phyloP scores from a whole-genome alignment of 2,888 invertebrate genomes.

The Athetis lepigone region DNA sequence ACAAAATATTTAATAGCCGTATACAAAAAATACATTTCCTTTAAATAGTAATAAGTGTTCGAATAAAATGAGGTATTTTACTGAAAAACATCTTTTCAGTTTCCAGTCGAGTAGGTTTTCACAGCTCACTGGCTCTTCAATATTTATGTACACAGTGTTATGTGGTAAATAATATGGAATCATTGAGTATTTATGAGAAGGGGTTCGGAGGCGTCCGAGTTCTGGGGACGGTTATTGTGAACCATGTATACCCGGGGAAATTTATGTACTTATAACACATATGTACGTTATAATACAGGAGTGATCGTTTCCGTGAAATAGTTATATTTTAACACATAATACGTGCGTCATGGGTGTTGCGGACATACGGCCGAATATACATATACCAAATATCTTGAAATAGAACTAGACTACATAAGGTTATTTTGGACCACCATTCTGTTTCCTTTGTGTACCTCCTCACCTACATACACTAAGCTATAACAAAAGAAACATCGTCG shows the following conservation, averaged over 20 bases:
- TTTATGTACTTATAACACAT: constrained; percentile 9
- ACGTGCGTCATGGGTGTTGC: no score
- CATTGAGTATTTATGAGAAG: constrained; percentile 41
- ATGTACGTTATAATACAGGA: neutral
- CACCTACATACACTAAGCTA: no score
- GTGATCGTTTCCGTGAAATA: neutral
- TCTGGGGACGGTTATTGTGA: constrained; percentile 1
- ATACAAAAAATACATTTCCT: neutral
- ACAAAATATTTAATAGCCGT: neutral
- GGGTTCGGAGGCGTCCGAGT: constrained; percentile 5
- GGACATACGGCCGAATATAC: no score
- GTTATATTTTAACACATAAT: neutral
- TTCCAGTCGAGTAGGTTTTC: constrained; percentile 44
- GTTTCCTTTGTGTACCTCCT: no score
- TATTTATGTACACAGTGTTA: constrained; percentile 29
- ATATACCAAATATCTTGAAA: no score
- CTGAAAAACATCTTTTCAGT: constrained; percentile 52
- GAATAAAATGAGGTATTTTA: constrained; percentile 46
- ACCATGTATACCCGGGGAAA: constrained; percentile 16
- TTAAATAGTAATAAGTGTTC: constrained; percentile 30
- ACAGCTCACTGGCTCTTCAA: constrained; percentile 38
- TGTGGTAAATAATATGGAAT: constrained; percentile 48
- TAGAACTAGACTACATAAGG: no score
- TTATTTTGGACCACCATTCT: no score
- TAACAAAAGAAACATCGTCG: no score